These are phyloP conservation scores for Caloenas nicobarica DNA, from an alignment of 2,113 vertebrate genomes.

Conservation along the genomic window DNA sequence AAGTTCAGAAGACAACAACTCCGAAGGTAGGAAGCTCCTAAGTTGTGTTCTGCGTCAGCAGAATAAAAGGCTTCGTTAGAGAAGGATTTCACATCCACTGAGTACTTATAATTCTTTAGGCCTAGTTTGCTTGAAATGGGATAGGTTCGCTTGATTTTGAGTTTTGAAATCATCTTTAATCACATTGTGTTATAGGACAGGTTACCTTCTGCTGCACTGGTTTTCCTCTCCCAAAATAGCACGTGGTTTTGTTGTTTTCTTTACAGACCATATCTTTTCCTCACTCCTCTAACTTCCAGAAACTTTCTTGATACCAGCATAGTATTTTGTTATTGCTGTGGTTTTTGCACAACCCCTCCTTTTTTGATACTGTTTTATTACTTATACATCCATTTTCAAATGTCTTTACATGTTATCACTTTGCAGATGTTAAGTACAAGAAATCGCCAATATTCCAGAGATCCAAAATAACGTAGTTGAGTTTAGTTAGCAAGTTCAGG, in stretches of 20 bases:
- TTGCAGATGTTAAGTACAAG: neutral
- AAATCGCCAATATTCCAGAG: neutral
- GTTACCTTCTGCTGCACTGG: neutral
- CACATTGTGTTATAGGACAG: neutral
- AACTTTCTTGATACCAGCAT: neutral
- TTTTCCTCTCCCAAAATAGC: neutral
- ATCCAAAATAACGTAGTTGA: neutral
- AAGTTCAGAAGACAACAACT: neutral
- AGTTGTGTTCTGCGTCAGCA: neutral
- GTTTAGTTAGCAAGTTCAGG: slow-evolving; percentile 12
- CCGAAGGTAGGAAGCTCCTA: neutral
- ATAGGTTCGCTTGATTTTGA: neutral
- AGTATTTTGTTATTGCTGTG: neutral
- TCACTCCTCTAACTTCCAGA: neutral
- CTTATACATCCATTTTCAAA: neutral
- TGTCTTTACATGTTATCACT: neutral
- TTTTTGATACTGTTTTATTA: neutral
- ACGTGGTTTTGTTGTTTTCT: neutral
- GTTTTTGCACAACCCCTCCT: neutral
- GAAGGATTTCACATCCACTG: neutral
- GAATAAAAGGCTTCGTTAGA: neutral
- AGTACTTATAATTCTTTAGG: neutral
- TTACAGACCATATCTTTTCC: neutral
- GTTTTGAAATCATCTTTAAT: neutral
- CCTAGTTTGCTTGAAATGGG: neutral